phyloP scores from a whole-genome alignment of 2,113 vertebrate species.

The Uropsilus gracilis region DNA sequence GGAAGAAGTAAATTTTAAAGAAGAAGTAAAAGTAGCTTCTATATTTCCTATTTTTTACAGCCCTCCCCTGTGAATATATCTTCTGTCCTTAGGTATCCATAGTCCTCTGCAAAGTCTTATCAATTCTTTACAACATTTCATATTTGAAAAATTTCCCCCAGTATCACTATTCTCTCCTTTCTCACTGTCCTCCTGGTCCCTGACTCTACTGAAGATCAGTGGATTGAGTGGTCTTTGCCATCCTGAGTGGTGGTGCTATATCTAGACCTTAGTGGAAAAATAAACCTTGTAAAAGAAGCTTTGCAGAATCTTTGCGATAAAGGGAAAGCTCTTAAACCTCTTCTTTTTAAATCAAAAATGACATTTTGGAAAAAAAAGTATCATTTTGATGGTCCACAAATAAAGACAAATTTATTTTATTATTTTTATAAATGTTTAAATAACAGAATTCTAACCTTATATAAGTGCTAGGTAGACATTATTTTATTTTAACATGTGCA shows the following conservation, averaged over 20 bases:
- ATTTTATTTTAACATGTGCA: too few relatives aligned
- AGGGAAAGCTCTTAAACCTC: background rate
- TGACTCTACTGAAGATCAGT: background rate
- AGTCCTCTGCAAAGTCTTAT: background rate
- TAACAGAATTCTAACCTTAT: too few relatives aligned
- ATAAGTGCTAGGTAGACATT: too few relatives aligned
- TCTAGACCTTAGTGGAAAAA: background rate
- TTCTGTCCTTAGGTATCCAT: background rate
- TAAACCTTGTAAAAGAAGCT: background rate
- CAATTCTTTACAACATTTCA: background rate
- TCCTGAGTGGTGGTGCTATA: background rate
- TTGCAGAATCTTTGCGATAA: background rate
- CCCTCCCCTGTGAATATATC: accelerated
- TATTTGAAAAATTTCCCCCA: background rate
- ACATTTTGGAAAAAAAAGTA: background rate
- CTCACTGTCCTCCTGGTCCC: accelerated
- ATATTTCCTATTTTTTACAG: background rate
- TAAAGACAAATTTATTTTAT: too few relatives aligned
- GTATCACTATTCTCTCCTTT: accelerated
- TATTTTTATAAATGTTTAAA: too few relatives aligned
- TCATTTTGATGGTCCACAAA: too few relatives aligned
- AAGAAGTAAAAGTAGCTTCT: too few relatives aligned
- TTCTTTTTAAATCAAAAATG: background rate
- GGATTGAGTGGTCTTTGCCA: accelerated
- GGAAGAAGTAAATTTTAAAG: background rate